Evolutionary conservation across 2,113 vertebrate species (phyloP), one percentile per base, ranked within the genome.

Genomic region (Semicossyphus pulcher): DNA sequence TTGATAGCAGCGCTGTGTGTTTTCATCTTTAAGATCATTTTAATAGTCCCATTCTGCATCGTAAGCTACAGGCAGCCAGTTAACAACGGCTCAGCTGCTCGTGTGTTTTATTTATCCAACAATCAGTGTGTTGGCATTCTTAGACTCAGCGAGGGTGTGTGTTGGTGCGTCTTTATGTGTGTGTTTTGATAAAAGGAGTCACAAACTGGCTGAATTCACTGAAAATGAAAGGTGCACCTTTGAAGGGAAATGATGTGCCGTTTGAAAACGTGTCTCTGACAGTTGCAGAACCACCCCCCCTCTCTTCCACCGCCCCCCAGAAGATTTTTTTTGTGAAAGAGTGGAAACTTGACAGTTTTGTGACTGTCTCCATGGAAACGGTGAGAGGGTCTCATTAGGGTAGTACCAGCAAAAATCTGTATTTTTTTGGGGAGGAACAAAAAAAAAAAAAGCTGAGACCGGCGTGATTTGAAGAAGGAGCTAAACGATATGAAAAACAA

Each of bases 291-390:
- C 77, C 83, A 66, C 80, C 65, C 84, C 87, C 88, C 41, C 41
- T 37, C 41, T 18, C 18, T n/a, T 44, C 20, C 72, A 83, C 66
- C 76, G 63, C 52, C 77, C 78, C 85, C 86, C 85, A 62, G 82
- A 85, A 88, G 88, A 89, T 83, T 92, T 92, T 18, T 54, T 54
- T 54, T 31, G 88, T 76, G 74, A 92, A 93, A 91, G 83, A 89
- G 74, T 79, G 73, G 84, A 87, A 93, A 92, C 90, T 91, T 94
- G 94, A 94, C 93, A 92, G 92, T 92, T 93, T 93, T 93, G 92
- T 93, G 92, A 93, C 86, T 86, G 91, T 95, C 89, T 84, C 94
- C 93, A 94, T 94, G 90, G 93, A 88, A 92, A 94, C 94, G 77
- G 64, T 53, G 80, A 81, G 84, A 90, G 83, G 86, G 86, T 88